Percentiles rank a stretch among this genome's conserved stretches.
Conservation (phyloP, 2,797 vertebrate genomes). For the Trachops cirrhosus region DNA sequence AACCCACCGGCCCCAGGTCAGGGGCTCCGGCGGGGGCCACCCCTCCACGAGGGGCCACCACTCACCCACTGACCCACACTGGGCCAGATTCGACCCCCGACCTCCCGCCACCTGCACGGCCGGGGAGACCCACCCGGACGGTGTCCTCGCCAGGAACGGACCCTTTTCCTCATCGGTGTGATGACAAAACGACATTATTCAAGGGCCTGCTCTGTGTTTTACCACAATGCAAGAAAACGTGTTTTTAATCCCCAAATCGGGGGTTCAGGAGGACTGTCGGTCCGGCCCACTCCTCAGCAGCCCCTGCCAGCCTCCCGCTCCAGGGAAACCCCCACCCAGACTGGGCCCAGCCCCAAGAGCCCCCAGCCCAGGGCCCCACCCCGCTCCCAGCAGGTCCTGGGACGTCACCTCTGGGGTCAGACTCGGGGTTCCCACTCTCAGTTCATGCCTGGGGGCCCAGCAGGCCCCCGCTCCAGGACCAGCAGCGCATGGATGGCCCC, state of each 20-base stretch:
- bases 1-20: no score
- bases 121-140: background rate
- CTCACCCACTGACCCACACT: background rate
- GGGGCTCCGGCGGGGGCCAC: background rate
- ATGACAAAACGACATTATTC: background rate
- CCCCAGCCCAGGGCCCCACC: background rate
- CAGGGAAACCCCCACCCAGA: background rate
- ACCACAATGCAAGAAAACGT: background rate
- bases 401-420: background rate
- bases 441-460: rapidly evolving
- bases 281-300: background rate
- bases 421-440: no score
- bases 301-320: background rate
- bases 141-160: background rate
- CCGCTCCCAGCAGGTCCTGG: background rate
- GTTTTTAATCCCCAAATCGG: background rate
- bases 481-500: background rate
- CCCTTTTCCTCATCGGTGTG: background rate
- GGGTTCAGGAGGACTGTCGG: background rate
- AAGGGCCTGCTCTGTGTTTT: background rate
- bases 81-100: background rate
- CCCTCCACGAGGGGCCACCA: background rate
- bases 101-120: background rate
- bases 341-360: background rate
- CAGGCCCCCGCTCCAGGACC: rapidly evolving